Conservation (phyloP, 2,888 invertebrate species). For the Branchinecta sandiegonensis region DNA sequence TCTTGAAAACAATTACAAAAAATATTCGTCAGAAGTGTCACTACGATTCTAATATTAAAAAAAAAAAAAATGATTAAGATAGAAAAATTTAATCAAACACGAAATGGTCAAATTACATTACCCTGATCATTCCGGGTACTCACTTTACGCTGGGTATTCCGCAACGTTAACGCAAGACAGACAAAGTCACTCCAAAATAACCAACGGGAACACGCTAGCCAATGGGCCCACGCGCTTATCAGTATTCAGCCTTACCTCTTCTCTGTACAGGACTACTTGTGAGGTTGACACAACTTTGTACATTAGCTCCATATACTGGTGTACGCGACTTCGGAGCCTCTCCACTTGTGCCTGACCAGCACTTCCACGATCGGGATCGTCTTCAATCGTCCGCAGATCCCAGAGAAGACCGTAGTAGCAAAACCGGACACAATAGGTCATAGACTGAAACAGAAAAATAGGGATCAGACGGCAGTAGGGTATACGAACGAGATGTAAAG, state of each 20-base stretch:
- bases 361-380: slow-evolving; percentile 46
- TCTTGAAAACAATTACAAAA: too few species aligned
- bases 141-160: too few species aligned
- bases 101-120: too few species aligned
- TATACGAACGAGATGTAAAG: background rate
- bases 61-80: too few species aligned
- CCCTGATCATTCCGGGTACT: too few species aligned
- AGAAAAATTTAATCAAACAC: too few species aligned
- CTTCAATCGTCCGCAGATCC: slow-evolving; percentile 70
- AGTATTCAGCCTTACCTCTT: slow-evolving; percentile 48
- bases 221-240: too few species aligned
- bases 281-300: slow-evolving; percentile 52
- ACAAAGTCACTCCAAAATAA: too few species aligned
- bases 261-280: slow-evolving; percentile 51
- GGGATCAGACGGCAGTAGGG: background rate
- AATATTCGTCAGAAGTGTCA: too few species aligned
- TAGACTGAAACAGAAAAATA: slow-evolving; percentile 39
- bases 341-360: slow-evolving; percentile 42
- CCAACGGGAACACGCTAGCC: too few species aligned
- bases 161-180: too few species aligned
- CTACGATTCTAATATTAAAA: too few species aligned
- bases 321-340: slow-evolving; percentile 51
- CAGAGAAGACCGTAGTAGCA: slow-evolving; percentile 76
- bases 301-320: slow-evolving; percentile 57
- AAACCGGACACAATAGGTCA: slow-evolving; percentile 65